A percentile compares a stretch with the other conserved stretches of the same genome.
These are phyloP conservation scores for Eucera pruinosa DNA, from an alignment of 2,888 invertebrate species.

Conservation along the genomic window DNA sequence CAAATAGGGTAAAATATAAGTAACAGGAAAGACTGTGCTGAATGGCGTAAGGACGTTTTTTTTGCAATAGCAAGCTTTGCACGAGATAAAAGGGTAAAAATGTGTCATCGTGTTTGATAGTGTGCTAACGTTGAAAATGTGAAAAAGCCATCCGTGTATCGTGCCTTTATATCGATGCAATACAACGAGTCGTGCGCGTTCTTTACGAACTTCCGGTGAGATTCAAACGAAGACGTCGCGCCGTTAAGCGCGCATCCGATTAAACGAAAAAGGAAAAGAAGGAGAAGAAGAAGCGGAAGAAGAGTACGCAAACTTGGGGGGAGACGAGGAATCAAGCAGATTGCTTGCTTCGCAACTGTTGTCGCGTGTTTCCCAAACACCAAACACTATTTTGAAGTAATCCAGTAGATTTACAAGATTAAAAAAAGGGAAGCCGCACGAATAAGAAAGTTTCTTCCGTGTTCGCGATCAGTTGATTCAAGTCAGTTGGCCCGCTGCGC, in stretches of 20 bases:
- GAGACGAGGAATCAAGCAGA: background rate
- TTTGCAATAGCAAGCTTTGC: background rate
- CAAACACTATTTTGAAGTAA: background rate
- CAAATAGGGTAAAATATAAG: background rate
- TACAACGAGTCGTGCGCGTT: background rate
- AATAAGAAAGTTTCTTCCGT: conserved; percentile 51
- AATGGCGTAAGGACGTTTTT: background rate
- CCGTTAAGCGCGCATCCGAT: conserved; percentile 10
- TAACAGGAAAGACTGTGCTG: background rate
- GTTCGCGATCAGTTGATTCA: conserved; percentile 33
- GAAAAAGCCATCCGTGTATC: conserved; percentile 6
- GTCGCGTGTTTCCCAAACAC: background rate
- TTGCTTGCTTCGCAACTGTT: conserved; percentile 13
- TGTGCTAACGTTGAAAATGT: background rate
- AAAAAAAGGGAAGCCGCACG: conserved; percentile 40
- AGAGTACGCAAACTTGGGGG: background rate
- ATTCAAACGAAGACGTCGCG: background rate
- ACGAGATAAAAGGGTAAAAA: conserved; percentile 1
- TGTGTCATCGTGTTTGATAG: conserved; percentile 22
- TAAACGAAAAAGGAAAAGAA: background rate
- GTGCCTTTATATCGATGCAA: background rate
- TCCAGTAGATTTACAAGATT: background rate
- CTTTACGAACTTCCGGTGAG: conserved; percentile 11
- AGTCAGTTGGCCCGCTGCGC: conserved; percentile 35
- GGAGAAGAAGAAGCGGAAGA: background rate